Evolutionary conservation across 2,113 vertebrate species (phyloP), one percentile per base, ranked within the genome.

Genomic region (Leptodactylus fuscus): DNA sequence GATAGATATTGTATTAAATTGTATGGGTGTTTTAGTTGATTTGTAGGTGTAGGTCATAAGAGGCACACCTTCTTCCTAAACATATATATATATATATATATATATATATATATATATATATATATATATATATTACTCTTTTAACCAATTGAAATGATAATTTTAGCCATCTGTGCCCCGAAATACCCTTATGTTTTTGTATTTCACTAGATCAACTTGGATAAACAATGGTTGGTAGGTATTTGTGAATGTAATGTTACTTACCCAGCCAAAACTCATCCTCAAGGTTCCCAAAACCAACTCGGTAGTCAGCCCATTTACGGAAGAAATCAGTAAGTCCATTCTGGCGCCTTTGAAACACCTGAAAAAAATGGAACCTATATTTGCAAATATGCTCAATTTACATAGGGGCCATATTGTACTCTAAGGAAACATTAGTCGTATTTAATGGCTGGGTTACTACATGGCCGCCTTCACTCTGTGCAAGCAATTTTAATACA

Each of bases 231-330:
- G n/a, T n/a, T n/a, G n/a, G n/a, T n/a, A n/a, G n/a, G 9, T 69
- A 69, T 69, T 38, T 22, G 6, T 44, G 1, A 78, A 15, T 79
- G 6, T 51, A 27, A 81, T 73, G 15, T 36, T 60, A 62, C 87
- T 94, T 93, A 99, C 98, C 98, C 16, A 99, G 94, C 98, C 98
- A 99, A 90, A 99, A 99, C 88, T 99, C 98, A 58, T 99, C 97
- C 87, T 99, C 97, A 87, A 99, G 84, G 90, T 98, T 99, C 76
- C 98, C 98, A 10, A 99, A 99, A 44, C 98, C 98, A 11, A 93
- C 86, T 0, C 95, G 93, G 81, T 99, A 99, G 90, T 99, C 97
- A 74, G 93, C 93, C 98, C 98, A 99, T 89, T 97, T 98, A 82
- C 97, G 94, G 89, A 96, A 98, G 88, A 99, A 99, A 89, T 99